Base-by-base conservation (phyloP, 2,888 invertebrate species). In the Drosophila lacicola region DNA sequence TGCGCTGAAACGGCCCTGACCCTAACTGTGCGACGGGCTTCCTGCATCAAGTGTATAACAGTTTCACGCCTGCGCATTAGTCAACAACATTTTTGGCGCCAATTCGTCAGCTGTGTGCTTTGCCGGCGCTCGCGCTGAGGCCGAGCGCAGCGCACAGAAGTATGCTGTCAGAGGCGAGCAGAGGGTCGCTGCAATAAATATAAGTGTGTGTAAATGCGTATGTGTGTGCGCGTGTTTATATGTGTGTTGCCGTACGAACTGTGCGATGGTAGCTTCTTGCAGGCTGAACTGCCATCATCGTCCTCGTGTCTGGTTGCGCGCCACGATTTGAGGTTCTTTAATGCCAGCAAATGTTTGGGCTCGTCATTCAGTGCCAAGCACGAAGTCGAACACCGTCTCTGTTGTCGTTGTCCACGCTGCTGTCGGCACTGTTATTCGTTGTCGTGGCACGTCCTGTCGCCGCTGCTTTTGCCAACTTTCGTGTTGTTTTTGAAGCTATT, bases 211-310 rank as follows among this genome's bases (percentile, higher is more conserved):
- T 46, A 9, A 21, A n/a, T 25, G 42, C 10, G 10, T 51, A 21
- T 57, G 14, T 11, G 50, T 34, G 44, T 49, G 25, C 64, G 39
- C 37, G 10, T 49, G 42, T 50, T 11, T 25, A 42, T 68, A 50
- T 49, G 39, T 33, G 34, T 39, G 47, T 55, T 61, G 63, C 46
- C 53, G 33, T 50, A 33, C 70, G 60, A 70, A 49, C 56, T 70
- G 57, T 46, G 63, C 72, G 78, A 82, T 90, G 75, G 78, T 89
- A 73, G 81, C 57, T 86, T 82, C 82, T 85, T 83, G 80, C 76
- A 82, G 64, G 61, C 74, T 62, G 73, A 74, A 71, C 72, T 67
- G 78, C 78, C 85, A 81, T 88, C 87, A 86, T 88, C 84, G 82
- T 83, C 82, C 78, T 84, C 85, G 80, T 77, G 78, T 73, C 58